Evolutionary conservation across 1,140 invertebrate species (phyloP), one percentile per base, ranked within the genome.

Genomic region (Drosophila funebris): DNA sequence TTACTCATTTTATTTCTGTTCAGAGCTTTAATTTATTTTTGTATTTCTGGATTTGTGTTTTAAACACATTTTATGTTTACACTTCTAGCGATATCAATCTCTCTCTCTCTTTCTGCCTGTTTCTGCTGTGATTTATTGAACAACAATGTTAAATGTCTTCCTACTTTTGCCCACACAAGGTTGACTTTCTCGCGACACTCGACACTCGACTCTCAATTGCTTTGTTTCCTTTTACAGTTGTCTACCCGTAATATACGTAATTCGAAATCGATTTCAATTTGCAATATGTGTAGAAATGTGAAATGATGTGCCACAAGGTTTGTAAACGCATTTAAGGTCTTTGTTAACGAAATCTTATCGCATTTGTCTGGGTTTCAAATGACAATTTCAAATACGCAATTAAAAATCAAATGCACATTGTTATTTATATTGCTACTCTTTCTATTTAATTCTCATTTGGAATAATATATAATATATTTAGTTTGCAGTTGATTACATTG

Each of bases 261-360:
- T 83, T 84, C 48, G 60, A 73, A 84, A 84, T 83, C 63, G 81
- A 80, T 85, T 85, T 85, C 73, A 61, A 67, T 64, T 80, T 31
- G 39, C 68, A 62, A 43, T 61, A 73, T 68, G 43, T 57, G 58
- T 36, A 70, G 13, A 58, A 50, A 48, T 48, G 31, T 33, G 41
- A 60, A 29, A 61, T 66, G 44, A 27, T 62, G 60, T 44, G 22
- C 60, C 57, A 68, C 80, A 85, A 77, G 73, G 73, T 71, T 63
- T 81, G 57, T 61, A 56, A 18, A 27, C 29, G 33, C 57, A n/a
- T 71, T 22, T 44, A n/a, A 43, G 76, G 58, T 62, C 52, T 79
- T 36, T 46, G 16, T 46, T 66, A 41, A 11, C 16, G 43, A 73
- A 71, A 56, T 84, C 73, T 83, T 83, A 83, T 85, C 80, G 39